phyloP scores from a whole-genome alignment of 2,797 vertebrate genomes.

The Streptopelia turtur region DNA sequence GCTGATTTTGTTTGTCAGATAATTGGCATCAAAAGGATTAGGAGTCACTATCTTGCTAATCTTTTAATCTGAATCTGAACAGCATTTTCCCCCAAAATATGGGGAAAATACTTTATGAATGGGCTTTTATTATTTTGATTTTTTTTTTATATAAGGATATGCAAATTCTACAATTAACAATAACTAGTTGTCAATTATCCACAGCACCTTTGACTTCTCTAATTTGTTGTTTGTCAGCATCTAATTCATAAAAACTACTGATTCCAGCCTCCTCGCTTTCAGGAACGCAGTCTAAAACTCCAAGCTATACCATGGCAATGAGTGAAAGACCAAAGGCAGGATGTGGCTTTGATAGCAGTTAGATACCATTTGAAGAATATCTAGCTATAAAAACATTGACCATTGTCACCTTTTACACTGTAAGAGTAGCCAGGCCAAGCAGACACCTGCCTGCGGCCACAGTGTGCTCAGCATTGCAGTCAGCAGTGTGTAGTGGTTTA shows the following conservation, averaged over 20 bases:
- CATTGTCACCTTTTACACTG: background rate
- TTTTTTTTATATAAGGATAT: background rate
- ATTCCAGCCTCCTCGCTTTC: background rate
- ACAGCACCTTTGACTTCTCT: background rate
- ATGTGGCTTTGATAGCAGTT: background rate
- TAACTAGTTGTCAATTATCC: background rate
- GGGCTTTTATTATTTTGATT: background rate
- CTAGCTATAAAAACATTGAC: background rate
- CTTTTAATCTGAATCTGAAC: background rate
- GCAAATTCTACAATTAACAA: background rate
- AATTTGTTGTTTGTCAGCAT: background rate
- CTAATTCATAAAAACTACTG: background rate
- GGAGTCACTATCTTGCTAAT: background rate
- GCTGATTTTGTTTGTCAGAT: background rate
- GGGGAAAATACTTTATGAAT: background rate
- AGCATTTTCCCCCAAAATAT: background rate
- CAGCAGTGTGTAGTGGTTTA: background rate
- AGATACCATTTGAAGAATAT: background rate
- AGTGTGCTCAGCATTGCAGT: rapidly evolving
- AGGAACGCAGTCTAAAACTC: background rate
- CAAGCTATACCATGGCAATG: too few relatives aligned
- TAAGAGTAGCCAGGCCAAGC: background rate
- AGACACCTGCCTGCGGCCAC: rapidly evolving
- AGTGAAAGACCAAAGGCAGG: background rate
- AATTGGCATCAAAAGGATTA: background rate